A percentile compares a stretch with the other conserved stretches of the same genome.
phyloP scores from a whole-genome alignment of 92 coral and sea anemone genomes.

The Galaxea fascicularis region DNA sequence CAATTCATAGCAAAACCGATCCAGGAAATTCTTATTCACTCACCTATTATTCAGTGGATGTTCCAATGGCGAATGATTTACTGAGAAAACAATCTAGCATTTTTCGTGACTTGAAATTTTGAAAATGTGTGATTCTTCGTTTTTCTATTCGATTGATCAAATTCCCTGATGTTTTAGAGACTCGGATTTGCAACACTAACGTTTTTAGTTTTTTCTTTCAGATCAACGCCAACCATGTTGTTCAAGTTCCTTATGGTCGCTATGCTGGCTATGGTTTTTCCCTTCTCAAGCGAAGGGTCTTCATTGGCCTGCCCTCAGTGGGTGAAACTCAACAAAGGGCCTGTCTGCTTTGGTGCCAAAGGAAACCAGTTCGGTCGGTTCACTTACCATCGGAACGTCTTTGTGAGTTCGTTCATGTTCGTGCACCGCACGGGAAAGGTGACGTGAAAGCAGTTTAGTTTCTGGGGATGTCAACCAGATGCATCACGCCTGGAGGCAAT shows the following conservation, averaged over 20 bases:
- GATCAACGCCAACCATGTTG: background rate
- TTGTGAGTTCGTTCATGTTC: slow-evolving; percentile 42
- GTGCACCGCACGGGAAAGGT: slow-evolving; percentile 38
- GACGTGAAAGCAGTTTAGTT: background rate
- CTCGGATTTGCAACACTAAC: too few relatives aligned
- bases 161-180: too few relatives aligned
- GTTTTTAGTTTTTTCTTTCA: background rate
- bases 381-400: slow-evolving; percentile 7
- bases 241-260: slow-evolving; percentile 18
- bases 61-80: too few relatives aligned
- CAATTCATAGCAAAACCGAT: too few relatives aligned
- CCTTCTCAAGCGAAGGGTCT: background rate
- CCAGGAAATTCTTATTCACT: too few relatives aligned
- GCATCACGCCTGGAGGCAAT: too few relatives aligned
- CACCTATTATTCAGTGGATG: too few relatives aligned
- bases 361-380: slow-evolving; percentile 15
- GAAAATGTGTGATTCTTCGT: too few relatives aligned
- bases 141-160: too few relatives aligned
- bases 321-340: slow-evolving; percentile 27
- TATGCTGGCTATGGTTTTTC: background rate
- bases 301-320: slow-evolving; percentile 11
- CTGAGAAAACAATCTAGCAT: too few relatives aligned
- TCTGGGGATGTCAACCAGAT: slow-evolving; percentile 30
- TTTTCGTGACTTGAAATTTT: too few relatives aligned
- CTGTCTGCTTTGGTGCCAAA: slow-evolving; percentile 37